Evolutionary conservation across 2,113 vertebrate genomes (phyloP).

Genomic region (Capreolus pygargus): DNA sequence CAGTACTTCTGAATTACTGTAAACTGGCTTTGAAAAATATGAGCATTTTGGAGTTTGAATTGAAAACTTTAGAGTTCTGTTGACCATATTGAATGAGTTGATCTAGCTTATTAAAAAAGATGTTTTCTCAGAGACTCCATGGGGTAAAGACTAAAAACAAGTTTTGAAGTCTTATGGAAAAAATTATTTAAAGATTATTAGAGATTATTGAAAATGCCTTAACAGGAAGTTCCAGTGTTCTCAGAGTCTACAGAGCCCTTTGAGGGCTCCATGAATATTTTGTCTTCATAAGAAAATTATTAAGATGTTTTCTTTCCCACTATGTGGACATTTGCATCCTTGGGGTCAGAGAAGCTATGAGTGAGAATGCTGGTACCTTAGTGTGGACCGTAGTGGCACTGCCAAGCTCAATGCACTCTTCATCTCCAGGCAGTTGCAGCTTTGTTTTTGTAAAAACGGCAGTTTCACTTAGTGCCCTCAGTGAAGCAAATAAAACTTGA

Average conservation of each 20-base stretch:
- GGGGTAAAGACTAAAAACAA: not conserved
- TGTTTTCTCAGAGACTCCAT: not conserved
- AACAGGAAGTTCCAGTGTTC: not conserved
- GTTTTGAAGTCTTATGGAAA: not conserved
- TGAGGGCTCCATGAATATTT: not conserved
- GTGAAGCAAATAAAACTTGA: not conserved
- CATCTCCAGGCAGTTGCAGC: not conserved
- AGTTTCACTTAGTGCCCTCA: not conserved
- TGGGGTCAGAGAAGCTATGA: not conserved
- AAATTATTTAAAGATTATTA: not conserved
- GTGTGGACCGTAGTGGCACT: not conserved
- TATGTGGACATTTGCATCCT: not conserved
- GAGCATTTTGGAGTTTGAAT: not conserved
- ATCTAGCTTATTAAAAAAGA: not conserved
- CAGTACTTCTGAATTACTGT: not conserved
- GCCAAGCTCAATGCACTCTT: not conserved
- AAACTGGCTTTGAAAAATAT: not conserved
- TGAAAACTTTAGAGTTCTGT: not conserved
- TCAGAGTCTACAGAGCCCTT: not conserved
- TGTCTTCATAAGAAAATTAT: not conserved
- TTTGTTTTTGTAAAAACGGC: not conserved
- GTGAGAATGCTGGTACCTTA: not conserved
- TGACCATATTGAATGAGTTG: not conserved
- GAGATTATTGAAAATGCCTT: not conserved
- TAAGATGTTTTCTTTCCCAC: not conserved